These are phyloP conservation scores for Andrena camellia DNA, from an alignment of 2,888 invertebrate species.

Conservation along the genomic window DNA sequence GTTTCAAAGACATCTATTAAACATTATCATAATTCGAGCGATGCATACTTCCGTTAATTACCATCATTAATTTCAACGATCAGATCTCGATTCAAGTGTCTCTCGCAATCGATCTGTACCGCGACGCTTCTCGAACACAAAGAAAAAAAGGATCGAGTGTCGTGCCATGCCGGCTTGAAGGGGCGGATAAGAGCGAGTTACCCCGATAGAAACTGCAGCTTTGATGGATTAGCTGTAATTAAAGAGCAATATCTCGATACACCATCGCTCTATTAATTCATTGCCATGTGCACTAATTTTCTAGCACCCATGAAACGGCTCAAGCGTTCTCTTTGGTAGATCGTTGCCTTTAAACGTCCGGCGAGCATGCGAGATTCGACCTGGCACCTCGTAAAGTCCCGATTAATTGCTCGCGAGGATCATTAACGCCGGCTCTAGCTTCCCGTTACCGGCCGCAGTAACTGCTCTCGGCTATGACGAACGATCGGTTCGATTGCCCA, in stretches of 20 bases:
- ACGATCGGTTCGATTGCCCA: slow-evolving; percentile 14
- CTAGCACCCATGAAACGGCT: not conserved
- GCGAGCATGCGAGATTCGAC: not conserved
- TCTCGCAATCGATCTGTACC: not conserved
- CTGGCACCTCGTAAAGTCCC: slow-evolving; percentile 9
- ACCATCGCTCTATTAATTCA: slow-evolving; percentile 1
- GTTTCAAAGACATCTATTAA: not conserved
- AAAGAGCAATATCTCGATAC: slow-evolving; percentile 5
- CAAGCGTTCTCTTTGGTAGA: not conserved
- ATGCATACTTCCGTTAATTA: not conserved
- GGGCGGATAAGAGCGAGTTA: not conserved
- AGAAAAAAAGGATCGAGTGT: not conserved
- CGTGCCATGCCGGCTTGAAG: not conserved
- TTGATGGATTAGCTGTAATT: slow-evolving; percentile 3
- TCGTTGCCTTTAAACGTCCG: not conserved
- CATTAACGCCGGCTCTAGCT: not conserved
- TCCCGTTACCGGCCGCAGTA: not conserved
- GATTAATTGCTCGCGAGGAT: slow-evolving; percentile 4
- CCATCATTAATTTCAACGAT: slow-evolving; percentile 6
- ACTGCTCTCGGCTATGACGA: slow-evolving; percentile 1
- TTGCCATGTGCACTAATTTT: not conserved
- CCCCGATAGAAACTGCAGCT: not conserved
- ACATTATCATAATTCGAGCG: not conserved
- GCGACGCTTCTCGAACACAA: not conserved
- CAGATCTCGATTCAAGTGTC: not conserved